A percentile compares a stretch with the other conserved stretches of the same genome.
Conservation (phyloP, 2,888 invertebrate species). For the Lasioglossum malachurum region DNA sequence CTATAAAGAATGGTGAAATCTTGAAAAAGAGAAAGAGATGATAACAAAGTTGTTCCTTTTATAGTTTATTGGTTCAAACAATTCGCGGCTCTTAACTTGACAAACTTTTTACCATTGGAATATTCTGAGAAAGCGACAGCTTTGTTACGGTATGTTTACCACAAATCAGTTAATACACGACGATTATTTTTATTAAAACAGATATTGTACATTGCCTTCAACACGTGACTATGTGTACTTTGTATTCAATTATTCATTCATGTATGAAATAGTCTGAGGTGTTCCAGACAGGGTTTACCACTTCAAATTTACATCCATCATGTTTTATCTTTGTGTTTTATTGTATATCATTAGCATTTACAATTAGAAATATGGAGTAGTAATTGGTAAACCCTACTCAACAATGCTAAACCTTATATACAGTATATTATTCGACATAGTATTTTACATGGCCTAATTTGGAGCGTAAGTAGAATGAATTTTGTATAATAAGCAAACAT, state of each 20-base stretch:
- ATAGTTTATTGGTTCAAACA: neutral
- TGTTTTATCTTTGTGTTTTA: neutral
- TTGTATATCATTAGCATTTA: neutral
- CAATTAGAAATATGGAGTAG: neutral
- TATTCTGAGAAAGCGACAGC: slow-evolving; percentile 30
- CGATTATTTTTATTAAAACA: neutral
- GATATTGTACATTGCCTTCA: neutral
- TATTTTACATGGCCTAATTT: slow-evolving; percentile 48
- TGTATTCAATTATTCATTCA: neutral
- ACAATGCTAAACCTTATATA: slow-evolving; percentile 14
- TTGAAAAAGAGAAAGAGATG: neutral
- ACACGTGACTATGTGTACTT: neutral
- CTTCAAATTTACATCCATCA: neutral
- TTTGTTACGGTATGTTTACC: slow-evolving; percentile 32
- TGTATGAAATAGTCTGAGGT: neutral
- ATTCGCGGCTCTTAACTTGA: too few species aligned
- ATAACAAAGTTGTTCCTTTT: slow-evolving; percentile 18
- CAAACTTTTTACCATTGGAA: neutral
- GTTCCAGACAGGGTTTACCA: slow-evolving; percentile 4
- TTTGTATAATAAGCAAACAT: slow-evolving; percentile 73
- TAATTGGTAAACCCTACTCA: slow-evolving; percentile 1
- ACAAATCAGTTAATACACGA: slow-evolving; percentile 19
- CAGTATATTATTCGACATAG: slow-evolving; percentile 32
- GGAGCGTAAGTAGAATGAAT: slow-evolving; percentile 62
- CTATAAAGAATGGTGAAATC: slow-evolving; percentile 38